These are phyloP conservation scores for Macrosoma leucophasiata DNA, from an alignment of 2,888 invertebrate species.

Conservation along the genomic window DNA sequence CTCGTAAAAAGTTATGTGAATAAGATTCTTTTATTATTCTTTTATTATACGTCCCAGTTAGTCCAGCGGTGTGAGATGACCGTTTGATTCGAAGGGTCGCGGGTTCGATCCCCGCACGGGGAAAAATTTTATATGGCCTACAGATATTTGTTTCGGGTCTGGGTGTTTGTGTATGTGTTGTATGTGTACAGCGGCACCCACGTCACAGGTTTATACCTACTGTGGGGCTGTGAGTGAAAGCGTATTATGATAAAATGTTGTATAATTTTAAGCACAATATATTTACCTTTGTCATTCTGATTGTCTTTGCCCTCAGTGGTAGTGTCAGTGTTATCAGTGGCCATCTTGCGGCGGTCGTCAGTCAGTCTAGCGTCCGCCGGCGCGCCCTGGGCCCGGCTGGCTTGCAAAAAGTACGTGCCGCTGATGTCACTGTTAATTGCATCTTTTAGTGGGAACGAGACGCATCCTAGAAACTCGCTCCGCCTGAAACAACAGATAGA, in stretches of 20 bases:
- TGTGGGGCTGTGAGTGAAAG: too few relatives aligned
- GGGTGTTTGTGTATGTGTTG: too few relatives aligned
- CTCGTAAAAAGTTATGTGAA: too few relatives aligned
- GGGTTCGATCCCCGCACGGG: too few relatives aligned
- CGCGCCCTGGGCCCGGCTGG: constrained; percentile 41
- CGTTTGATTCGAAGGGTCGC: too few relatives aligned
- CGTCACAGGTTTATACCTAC: too few relatives aligned
- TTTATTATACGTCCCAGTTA: too few relatives aligned
- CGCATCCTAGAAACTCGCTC: constrained; percentile 95
- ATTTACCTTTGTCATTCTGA: constrained; percentile 57
- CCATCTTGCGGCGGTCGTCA: constrained; percentile 58
- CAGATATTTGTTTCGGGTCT: too few relatives aligned
- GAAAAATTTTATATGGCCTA: too few relatives aligned
- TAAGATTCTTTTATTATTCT: too few relatives aligned
- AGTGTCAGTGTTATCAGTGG: constrained; percentile 67
- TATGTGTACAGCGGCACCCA: too few relatives aligned
- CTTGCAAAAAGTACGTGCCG: constrained; percentile 84
- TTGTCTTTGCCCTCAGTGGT: constrained; percentile 65
- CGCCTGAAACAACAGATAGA: constrained; percentile 79
- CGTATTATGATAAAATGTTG: neutral
- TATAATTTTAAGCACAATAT: neutral
- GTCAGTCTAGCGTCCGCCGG: constrained; percentile 49
- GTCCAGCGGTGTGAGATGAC: too few relatives aligned
- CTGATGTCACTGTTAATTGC: constrained; percentile 81
- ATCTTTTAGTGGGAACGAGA: constrained; percentile 92